phyloP scores from a whole-genome alignment of 2,113 vertebrate genomes.

The Lycocorax pyrrhopterus region DNA sequence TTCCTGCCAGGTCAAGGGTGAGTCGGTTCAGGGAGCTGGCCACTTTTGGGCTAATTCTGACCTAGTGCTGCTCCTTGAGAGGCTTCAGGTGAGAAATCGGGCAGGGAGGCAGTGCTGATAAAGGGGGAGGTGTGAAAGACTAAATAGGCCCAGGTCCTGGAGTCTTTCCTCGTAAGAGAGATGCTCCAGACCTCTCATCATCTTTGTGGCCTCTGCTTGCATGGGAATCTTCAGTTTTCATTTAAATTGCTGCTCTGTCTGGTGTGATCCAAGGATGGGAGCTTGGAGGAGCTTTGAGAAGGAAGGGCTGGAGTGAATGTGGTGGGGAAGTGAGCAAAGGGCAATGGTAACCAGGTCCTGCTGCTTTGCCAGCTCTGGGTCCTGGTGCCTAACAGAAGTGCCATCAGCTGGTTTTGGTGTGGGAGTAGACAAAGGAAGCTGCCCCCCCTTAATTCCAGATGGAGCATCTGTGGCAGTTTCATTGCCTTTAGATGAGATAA shows the following conservation, averaged over 20 bases:
- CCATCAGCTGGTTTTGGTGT: neutral
- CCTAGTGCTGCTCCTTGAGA: neutral
- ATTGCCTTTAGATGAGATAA: neutral
- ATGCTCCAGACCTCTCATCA: neutral
- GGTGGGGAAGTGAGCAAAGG: neutral
- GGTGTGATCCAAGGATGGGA: neutral
- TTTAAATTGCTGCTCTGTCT: neutral
- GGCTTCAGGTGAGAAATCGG: neutral
- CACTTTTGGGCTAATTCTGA: neutral
- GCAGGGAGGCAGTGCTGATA: neutral
- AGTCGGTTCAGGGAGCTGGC: neutral
- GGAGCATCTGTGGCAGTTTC: neutral
- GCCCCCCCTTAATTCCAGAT: neutral
- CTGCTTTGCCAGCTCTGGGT: neutral
- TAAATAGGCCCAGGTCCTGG: neutral
- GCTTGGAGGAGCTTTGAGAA: neutral
- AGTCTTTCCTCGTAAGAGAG: neutral
- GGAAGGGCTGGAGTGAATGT: neutral
- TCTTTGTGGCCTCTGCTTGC: neutral
- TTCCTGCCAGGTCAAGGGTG: neutral
- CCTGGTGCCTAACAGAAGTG: neutral
- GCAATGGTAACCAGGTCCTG: neutral
- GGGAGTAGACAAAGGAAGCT: neutral
- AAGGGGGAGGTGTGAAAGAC: neutral
- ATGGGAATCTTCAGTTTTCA: neutral